These are phyloP conservation scores for Dysdera silvatica DNA, from an alignment of 1,140 invertebrate species.

Conservation along the genomic window DNA sequence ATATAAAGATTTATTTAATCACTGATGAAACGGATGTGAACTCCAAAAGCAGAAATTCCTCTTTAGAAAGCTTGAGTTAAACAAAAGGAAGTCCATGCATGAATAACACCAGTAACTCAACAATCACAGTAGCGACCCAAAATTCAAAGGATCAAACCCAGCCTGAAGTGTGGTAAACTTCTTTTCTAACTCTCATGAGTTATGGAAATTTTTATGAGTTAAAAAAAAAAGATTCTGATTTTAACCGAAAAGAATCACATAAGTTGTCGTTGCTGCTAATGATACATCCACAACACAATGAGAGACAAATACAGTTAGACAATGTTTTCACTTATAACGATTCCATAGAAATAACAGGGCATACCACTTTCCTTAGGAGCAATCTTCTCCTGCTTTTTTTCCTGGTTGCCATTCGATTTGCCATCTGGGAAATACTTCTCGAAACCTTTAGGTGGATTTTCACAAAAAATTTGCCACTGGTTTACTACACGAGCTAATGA, in stretches of 20 bases:
- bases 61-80: too few species aligned
- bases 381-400: constrained; percentile 34
- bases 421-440: constrained; percentile 71
- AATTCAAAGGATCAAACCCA: too few species aligned
- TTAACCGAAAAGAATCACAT: neutral
- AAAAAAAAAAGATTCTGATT: neutral
- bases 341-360: constrained; percentile 33
- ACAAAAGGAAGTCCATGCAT: too few species aligned
- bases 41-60: too few species aligned
- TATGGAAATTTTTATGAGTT: neutral
- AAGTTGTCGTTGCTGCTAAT: neutral
- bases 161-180: too few species aligned
- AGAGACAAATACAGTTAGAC: neutral
- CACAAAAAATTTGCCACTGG: constrained; percentile 53
- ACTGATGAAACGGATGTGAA: too few species aligned
- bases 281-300: neutral
- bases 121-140: too few species aligned
- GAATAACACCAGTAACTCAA: too few species aligned
- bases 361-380: too few species aligned
- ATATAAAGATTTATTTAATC: too few species aligned
- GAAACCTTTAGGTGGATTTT: constrained; percentile 78
- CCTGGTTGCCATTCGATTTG: constrained; percentile 35
- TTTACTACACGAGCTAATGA: constrained; percentile 47
- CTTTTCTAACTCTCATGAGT: too few species aligned
- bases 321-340: neutral